Conservation (phyloP, 2,888 invertebrate species). For the Emmelina monodactyla region DNA sequence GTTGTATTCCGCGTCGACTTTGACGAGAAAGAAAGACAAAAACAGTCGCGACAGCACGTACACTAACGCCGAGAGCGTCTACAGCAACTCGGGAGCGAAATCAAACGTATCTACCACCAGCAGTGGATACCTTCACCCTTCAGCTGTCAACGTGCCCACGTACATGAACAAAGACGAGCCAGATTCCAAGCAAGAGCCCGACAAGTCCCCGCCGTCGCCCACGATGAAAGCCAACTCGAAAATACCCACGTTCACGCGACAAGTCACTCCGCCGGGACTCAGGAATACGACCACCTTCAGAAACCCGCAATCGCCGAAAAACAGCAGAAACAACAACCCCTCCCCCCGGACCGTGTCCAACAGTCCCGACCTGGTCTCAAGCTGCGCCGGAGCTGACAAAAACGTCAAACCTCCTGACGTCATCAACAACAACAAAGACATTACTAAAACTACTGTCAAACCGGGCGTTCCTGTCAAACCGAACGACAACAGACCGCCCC, state of each 20-base stretch:
- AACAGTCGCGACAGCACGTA: constrained; percentile 58
- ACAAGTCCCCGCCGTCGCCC: constrained; percentile 44
- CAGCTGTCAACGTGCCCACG: constrained; percentile 72
- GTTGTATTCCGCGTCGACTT: constrained; percentile 82
- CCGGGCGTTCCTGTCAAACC: constrained; percentile 45
- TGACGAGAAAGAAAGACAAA: constrained; percentile 62
- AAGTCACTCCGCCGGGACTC: constrained; percentile 60
- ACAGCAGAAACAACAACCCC: constrained; percentile 29
- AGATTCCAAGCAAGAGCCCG: constrained; percentile 29
- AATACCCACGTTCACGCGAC: constrained; percentile 52
- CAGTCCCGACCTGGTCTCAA: constrained; percentile 77
- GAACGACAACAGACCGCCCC: constrained; percentile 44
- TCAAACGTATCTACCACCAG: constrained; percentile 70
- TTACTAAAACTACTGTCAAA: constrained; percentile 46
- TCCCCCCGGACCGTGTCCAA: constrained; percentile 51
- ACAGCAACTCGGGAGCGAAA: constrained; percentile 69
- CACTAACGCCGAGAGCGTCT: constrained; percentile 69
- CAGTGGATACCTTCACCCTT: constrained; percentile 77
- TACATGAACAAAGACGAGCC: constrained; percentile 32
- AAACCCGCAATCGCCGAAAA: constrained; percentile 48
- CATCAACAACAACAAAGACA: constrained; percentile 60
- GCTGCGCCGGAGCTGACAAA: constrained; percentile 67
- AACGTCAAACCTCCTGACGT: constrained; percentile 69
- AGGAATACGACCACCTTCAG: constrained; percentile 44
- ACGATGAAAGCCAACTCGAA: constrained; percentile 51